Percentiles rank a stretch among this genome's conserved stretches.
Conservation (phyloP, 1,140 invertebrate species). For the Drosophila melanica region DNA sequence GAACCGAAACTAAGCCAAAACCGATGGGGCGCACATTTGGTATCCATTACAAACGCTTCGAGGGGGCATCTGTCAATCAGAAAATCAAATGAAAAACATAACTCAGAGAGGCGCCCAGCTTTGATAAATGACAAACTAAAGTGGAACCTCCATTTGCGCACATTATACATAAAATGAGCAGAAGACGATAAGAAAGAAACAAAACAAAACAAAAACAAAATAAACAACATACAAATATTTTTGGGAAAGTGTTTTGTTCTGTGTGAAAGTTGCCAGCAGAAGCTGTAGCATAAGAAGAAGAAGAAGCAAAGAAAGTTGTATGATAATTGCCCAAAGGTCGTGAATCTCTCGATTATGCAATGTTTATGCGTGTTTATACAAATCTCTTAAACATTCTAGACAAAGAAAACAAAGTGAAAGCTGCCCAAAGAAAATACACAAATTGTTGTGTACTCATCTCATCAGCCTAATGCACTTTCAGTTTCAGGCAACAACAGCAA, state of each 20-base stretch:
- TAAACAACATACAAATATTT: conserved; percentile 25
- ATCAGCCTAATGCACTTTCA: conserved; percentile 67
- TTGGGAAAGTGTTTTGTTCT: conserved; percentile 53
- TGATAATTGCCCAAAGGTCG: conserved; percentile 50
- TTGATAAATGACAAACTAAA: conserved; percentile 68
- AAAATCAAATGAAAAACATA: conserved; percentile 70
- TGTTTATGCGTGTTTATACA: conserved; percentile 40
- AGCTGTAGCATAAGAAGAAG: not conserved
- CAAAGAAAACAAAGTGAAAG: conserved; percentile 70
- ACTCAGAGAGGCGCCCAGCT: conserved; percentile 35
- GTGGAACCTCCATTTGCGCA: conserved; percentile 42
- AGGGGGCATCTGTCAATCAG: conserved; percentile 52
- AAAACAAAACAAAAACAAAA: not conserved
- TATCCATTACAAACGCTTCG: conserved; percentile 53
- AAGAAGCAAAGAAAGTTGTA: conserved; percentile 44
- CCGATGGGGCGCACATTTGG: conserved; percentile 46
- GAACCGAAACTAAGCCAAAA: conserved; percentile 31
- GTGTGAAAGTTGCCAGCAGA: conserved; percentile 53
- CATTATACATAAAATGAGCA: conserved; percentile 2
- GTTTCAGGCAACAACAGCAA: conserved; percentile 36
- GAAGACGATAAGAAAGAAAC: not conserved
- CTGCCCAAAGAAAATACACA: conserved; percentile 24
- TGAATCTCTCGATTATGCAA: conserved; percentile 65
- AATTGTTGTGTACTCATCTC: conserved; percentile 47
- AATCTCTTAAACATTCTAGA: conserved; percentile 39